A percentile compares a stretch with the other conserved stretches of the same genome.
Evolutionary conservation across 2,797 vertebrate genomes (phyloP).

Genomic region (Microtus agrestis): DNA sequence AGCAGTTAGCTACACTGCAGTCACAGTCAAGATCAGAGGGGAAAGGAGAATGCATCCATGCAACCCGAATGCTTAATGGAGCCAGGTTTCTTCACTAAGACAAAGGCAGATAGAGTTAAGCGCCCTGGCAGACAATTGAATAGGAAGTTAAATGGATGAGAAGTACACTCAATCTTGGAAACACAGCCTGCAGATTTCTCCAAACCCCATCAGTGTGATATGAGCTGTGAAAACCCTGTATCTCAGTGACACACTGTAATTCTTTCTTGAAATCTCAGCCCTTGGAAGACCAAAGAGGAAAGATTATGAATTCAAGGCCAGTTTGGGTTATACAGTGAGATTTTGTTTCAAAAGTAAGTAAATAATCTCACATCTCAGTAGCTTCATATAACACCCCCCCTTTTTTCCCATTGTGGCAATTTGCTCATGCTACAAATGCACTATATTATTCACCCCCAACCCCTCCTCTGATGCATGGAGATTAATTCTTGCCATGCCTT

Average conservation of each 20-base stretch:
- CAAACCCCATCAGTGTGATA: background rate
- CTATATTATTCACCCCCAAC: background rate
- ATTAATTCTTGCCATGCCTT: background rate
- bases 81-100: background rate
- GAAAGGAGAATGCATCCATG: background rate
- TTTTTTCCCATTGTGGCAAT: background rate
- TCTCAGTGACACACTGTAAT: background rate
- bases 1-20: too few relatives aligned
- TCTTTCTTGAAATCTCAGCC: background rate
- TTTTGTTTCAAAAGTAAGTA: background rate
- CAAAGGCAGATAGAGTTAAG: background rate
- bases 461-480: background rate
- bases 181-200: background rate
- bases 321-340: background rate
- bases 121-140: background rate
- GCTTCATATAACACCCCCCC: rapidly evolving
- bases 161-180: background rate
- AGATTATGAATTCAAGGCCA: background rate
- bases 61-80: background rate
- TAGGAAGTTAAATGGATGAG: background rate
- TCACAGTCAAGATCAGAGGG: background rate
- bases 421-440: background rate
- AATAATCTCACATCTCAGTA: background rate
- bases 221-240: background rate
- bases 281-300: background rate